These are phyloP conservation scores for Haliclystus octoradiatus DNA, from an alignment of 30 jellyfish, hydroid and myxozoan genomes.

Conservation along the genomic window DNA sequence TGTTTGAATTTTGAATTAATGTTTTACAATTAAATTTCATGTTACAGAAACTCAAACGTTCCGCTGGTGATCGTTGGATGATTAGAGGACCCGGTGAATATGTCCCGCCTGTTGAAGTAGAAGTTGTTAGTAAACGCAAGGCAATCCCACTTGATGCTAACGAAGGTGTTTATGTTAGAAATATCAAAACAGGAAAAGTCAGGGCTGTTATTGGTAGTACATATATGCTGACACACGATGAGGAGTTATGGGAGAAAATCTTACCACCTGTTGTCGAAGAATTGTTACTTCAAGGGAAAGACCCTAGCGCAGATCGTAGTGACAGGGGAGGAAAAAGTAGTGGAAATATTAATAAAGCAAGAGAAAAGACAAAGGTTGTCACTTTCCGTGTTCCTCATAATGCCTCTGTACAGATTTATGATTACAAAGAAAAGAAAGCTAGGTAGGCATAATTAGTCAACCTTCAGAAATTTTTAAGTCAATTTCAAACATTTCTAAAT, in stretches of 20 bases:
- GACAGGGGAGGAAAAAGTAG: conserved; percentile 33
- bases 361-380: conserved; percentile 82
- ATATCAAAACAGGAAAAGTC: conserved; percentile 83
- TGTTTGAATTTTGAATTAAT: too few species aligned
- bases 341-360: conserved; percentile 19
- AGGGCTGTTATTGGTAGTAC: conserved; percentile 94
- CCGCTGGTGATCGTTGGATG: conserved; percentile 98
- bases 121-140: conserved; percentile 67
- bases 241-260: conserved; percentile 83
- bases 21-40: too few species aligned
- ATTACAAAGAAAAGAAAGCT: conserved; percentile 92
- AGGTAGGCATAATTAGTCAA: too few species aligned
- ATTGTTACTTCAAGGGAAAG: conserved; percentile 64
- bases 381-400: conserved; percentile 93
- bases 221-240: conserved; percentile 89
- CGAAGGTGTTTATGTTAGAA: conserved; percentile 93
- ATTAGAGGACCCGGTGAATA: conserved; percentile 95
- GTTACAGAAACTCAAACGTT: conserved; percentile 42
- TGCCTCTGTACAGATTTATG: conserved; percentile 94
- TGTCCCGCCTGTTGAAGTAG: conserved; percentile 98
- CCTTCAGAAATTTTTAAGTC: too few species aligned
- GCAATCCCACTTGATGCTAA: conserved; percentile 99
- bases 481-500: too few species aligned
- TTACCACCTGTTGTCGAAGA: conserved; percentile 98
- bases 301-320: conserved; percentile 88